Base-by-base conservation (phyloP, 2,113 vertebrate species). In the Osmerus mordax region DNA sequence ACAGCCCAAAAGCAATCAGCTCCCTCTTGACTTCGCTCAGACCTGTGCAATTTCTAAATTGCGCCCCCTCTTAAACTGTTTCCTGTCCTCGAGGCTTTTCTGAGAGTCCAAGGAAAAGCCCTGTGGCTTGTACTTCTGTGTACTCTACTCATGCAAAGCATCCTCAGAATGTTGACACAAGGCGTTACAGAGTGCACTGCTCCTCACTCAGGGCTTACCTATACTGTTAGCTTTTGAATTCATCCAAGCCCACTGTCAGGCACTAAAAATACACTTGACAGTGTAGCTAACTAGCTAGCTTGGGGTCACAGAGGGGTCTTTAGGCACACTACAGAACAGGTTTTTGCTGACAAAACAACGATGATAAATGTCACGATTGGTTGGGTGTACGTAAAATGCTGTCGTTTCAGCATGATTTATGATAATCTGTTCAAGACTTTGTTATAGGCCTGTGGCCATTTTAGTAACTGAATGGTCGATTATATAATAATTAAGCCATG, bases 171-270 rank as follows among this genome's bases (percentile, higher is more conserved):
- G 88, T 91, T 88, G 86, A 79, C 78, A 78, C 75, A 89, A 81
- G 89, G 87, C 58, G 87, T 87, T 60, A 60, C 41, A 9, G 75
- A 80, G 79, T 68, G 62, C 75, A 51, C 58, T 55, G 23, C 62
- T 70, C 81, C 77, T 87, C 75, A 81, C 73, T 84, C 82, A 84
- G n/a, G 78, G 76, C 69, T 77, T 71, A 72, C 77, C 25, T 58
- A 54, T 9, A 14, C 70, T 87, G 85, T 90, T 89, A 88, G 87
- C 81, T 89, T 85, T 85, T 82, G 76, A 89, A 87, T 84, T 88
- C 86, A 88, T 88, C 85, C 91, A 78, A 80, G 87, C 88, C 88
- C 73, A 66, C 82, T 80, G 77, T 83, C 87, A 84, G 76, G 51
- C 71, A 83, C 82, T 85, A 87, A 88, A 90, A 88, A 89, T 90